These are phyloP conservation scores for Brachionus sp. DNA, from an alignment of 1,140 invertebrate genomes.

Conservation along the genomic window DNA sequence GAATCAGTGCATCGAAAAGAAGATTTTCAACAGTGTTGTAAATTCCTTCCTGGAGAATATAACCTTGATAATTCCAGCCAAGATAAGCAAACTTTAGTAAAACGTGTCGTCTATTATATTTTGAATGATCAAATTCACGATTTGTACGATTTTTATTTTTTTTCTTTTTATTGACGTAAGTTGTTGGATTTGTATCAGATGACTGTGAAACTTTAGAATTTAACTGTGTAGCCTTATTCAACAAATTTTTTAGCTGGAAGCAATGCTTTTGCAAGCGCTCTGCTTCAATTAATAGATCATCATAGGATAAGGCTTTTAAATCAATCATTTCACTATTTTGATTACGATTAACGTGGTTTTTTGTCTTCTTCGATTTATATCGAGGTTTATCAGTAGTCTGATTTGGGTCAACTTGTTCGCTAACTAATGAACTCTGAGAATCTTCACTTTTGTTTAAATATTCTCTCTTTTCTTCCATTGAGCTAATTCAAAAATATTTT, in stretches of 20 bases:
- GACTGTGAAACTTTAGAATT: neutral
- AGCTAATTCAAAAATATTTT: neutral
- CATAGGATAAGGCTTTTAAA: neutral
- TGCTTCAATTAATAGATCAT: conserved; percentile 4
- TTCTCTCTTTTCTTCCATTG: neutral
- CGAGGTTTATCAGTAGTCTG: neutral
- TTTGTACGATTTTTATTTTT: conserved; percentile 7
- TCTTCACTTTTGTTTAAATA: neutral
- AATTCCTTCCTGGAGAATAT: conserved; percentile 33
- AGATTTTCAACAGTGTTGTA: conserved; percentile 40
- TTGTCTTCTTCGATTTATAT: conserved; percentile 19
- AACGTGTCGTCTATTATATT: conserved; percentile 9
- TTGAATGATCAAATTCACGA: conserved; percentile 22
- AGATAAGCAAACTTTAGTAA: conserved; percentile 43
- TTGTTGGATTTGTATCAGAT: neutral
- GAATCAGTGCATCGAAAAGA: conserved; percentile 45
- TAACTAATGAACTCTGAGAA: neutral
- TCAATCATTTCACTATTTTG: neutral
- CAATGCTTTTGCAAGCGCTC: conserved; percentile 18
- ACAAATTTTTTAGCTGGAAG: conserved; percentile 25
- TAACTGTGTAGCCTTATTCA: conserved; percentile 9
- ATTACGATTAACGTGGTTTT: conserved; percentile 27
- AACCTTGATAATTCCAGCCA: conserved; percentile 46
- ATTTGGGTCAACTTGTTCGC: neutral
- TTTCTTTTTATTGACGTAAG: conserved; percentile 32